phyloP scores from a whole-genome alignment of 2,113 vertebrate species.

The Oceanites oceanicus region DNA sequence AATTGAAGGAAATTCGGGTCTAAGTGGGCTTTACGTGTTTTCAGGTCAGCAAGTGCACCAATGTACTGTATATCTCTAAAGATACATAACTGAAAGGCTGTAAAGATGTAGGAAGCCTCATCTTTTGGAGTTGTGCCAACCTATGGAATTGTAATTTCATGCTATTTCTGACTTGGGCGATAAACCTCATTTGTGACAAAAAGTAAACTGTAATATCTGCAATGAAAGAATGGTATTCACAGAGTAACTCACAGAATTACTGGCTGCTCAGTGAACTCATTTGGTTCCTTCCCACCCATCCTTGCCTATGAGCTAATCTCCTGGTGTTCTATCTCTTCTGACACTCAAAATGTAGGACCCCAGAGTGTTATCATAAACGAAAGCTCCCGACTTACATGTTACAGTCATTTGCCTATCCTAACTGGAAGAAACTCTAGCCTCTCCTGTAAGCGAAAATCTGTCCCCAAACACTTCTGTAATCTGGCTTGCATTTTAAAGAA shows the following conservation, averaged over 20 bases:
- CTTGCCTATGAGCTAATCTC: not conserved
- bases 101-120: not conserved
- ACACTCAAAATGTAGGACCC: not conserved
- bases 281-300: not conserved
- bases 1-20: not conserved
- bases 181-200: not conserved
- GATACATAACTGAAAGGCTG: not conserved
- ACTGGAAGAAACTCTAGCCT: not conserved
- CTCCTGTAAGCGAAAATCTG: not conserved
- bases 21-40: not conserved
- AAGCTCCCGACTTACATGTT: fast-evolving
- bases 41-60: not conserved
- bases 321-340: not conserved
- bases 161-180: not conserved
- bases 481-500: not conserved
- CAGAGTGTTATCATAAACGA: fast-evolving
- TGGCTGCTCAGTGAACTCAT: not conserved
- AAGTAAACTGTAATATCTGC: not conserved
- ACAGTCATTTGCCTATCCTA: not conserved
- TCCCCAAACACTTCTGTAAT: not conserved
- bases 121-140: not conserved
- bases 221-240: not conserved
- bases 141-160: not conserved
- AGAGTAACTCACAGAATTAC: not conserved
- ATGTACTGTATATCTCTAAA: not conserved